phyloP scores from a whole-genome alignment of 2,113 vertebrate species.

The Rhinoptilus africanus region DNA sequence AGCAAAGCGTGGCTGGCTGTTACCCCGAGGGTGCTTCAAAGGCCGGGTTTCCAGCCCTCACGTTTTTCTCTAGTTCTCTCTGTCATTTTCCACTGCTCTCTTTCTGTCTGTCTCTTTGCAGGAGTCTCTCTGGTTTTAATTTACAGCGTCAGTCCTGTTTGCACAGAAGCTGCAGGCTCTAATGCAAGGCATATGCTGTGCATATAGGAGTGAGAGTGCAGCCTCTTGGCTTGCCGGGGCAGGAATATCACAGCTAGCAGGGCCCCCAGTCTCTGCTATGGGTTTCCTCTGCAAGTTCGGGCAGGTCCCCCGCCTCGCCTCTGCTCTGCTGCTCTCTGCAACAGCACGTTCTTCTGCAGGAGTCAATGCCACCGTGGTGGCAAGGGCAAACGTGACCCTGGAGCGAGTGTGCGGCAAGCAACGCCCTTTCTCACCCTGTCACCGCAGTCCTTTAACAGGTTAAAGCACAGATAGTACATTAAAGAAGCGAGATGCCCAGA shows the following conservation, averaged over 20 bases:
- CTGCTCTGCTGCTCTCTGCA: background rate
- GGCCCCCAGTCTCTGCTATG: background rate
- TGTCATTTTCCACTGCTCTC: background rate
- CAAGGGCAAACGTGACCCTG: background rate
- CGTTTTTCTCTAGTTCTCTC: background rate
- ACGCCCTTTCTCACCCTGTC: background rate
- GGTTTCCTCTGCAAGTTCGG: background rate
- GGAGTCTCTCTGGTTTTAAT: background rate
- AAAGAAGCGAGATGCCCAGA: background rate
- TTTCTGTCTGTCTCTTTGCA: background rate
- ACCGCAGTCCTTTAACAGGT: accelerated
- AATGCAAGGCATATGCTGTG: background rate
- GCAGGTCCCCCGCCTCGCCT: background rate
- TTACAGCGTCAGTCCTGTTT: background rate
- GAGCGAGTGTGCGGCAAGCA: background rate
- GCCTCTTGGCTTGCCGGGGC: background rate
- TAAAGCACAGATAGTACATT: background rate
- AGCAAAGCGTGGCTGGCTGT: background rate
- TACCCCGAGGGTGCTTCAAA: background rate
- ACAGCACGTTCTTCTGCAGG: background rate
- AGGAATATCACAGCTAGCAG: background rate
- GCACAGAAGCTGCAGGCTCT: background rate
- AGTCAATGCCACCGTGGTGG: background rate
- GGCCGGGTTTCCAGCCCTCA: background rate
- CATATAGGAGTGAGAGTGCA: background rate